Base-by-base conservation (phyloP, 53 echinoderm and acorn worm species). In the Arbacia lixula region DNA sequence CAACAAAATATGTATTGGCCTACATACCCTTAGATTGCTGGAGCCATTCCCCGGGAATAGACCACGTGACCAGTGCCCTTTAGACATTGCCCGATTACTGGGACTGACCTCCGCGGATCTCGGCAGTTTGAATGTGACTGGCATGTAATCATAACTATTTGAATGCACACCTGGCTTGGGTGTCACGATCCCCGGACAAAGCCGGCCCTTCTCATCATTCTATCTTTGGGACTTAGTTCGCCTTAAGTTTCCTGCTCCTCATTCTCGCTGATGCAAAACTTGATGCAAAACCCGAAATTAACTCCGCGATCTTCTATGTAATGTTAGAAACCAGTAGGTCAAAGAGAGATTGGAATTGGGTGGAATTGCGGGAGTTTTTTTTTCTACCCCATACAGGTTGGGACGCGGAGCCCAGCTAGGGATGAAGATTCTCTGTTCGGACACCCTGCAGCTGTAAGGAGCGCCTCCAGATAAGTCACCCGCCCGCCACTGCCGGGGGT, bases 1-100 rank as follows among this genome's bases (percentile, higher is more conserved):
- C 82, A 81, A 81, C 82, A 64, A 81, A 81, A 81, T 81, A 81
- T 81, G 82, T 81, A 81, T 81, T 81, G 82, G 42, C 82, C 82
- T 81, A 81, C 82, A 81, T 81, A 63, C 82, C 8, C 62, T 53
- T 30, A 81, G 62, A 81, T 81, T 81, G 82, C 46, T 63, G 62
- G 82, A 46, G 64, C 82, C 82, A 46, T 63, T 63, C 64, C 57
- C 63, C 29, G 63, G 64, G 41, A 63, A 37, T 54, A 27, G 6
- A 49, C 60, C 78, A 77, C 78, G 78, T 81, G 82, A 81, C 82
- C 82, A 62, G 29, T 81, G 82, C 62, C 82, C 82, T 81, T 81
- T 81, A 33, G 39, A 57, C 49, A 77, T 77, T 17, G 56, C 58
- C 78, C 56, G 78, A 77, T 77, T 58, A 77, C 58, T 54, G 57